Evolutionary conservation across 2,888 invertebrate species (phyloP).

Genomic region (Alsophila aescularia): DNA sequence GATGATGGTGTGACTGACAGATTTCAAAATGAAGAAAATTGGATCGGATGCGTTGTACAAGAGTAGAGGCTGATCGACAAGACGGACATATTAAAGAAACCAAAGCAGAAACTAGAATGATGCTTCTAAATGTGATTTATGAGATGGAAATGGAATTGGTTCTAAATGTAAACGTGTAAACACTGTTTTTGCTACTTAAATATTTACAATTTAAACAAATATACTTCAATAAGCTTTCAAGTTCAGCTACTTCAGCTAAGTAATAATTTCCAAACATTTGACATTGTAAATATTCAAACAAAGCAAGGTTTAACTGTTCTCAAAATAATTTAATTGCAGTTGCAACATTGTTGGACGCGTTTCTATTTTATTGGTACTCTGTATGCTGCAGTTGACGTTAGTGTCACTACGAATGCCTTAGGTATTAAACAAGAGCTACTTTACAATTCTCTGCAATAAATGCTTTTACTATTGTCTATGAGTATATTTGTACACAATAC

Average conservation of each 20-base stretch:
- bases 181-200: background rate
- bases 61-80: background rate
- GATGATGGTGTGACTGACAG: conserved; percentile 39
- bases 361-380: too few species aligned
- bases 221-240: too few species aligned
- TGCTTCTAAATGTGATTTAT: background rate
- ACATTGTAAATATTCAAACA: background rate
- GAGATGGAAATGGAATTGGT: background rate
- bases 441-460: too few species aligned
- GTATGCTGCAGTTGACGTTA: conserved; percentile 9
- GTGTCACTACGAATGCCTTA: conserved; percentile 37
- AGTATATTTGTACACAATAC: too few species aligned
- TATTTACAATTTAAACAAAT: too few species aligned
- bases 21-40: conserved; percentile 26
- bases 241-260: too few species aligned
- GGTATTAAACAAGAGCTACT: conserved; percentile 20
- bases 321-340: conserved; percentile 12
- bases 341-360: conserved; percentile 10
- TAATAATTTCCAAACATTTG: background rate
- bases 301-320: conserved; percentile 12
- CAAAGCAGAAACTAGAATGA: background rate
- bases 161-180: background rate
- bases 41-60: conserved; percentile 8
- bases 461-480: too few species aligned
- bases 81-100: background rate